phyloP scores from a whole-genome alignment of 2,113 vertebrate genomes.

The Lanius collurio region DNA sequence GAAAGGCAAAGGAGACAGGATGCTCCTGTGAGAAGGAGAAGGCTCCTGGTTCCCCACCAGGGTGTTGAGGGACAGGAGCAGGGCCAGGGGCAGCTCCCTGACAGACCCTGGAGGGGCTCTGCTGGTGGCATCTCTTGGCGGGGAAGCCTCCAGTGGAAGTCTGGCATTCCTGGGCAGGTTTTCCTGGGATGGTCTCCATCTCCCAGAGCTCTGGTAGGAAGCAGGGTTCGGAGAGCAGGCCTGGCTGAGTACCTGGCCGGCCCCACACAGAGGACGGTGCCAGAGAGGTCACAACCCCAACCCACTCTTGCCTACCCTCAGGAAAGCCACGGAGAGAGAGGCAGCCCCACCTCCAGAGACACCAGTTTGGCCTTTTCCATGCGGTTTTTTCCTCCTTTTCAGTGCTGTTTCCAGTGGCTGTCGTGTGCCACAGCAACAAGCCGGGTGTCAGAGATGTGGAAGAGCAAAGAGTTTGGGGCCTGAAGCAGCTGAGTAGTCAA shows the following conservation, averaged over 20 bases:
- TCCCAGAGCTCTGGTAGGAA: neutral
- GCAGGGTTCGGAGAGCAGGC: neutral
- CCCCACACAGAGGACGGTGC: neutral
- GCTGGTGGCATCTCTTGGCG: neutral
- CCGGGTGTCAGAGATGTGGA: neutral
- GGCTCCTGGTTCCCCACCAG: neutral
- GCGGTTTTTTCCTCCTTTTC: neutral
- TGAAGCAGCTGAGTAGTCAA: neutral
- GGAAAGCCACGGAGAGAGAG: neutral
- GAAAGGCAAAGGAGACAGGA: slow-evolving; percentile 52
- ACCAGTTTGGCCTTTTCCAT: neutral
- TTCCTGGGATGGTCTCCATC: neutral
- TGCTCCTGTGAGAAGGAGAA: neutral
- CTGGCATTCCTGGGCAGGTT: neutral
- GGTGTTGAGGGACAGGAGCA: fast-evolving
- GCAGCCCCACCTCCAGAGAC: neutral
- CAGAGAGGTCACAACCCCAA: neutral
- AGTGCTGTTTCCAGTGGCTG: neutral
- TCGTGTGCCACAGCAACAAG: neutral
- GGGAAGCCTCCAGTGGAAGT: neutral
- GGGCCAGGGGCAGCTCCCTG: neutral
- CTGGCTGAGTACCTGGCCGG: neutral
- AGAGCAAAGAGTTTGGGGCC: neutral
- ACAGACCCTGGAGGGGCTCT: neutral
- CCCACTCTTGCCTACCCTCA: neutral